phyloP scores from a whole-genome alignment of 2,888 invertebrate species.

The Thysanoteuthis rhombus region DNA sequence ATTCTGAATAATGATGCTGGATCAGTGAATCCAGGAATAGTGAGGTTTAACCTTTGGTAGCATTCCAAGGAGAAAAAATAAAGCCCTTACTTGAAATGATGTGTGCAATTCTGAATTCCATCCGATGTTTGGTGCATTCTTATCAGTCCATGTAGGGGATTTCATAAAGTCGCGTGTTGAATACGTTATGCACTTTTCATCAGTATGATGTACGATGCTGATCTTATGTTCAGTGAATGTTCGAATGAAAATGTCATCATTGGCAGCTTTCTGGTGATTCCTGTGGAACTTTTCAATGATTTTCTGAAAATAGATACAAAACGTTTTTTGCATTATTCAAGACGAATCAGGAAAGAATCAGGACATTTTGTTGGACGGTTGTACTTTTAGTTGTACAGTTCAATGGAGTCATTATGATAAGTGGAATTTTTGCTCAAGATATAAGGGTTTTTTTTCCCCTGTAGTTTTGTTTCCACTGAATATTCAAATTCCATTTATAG shows the following conservation, averaged over 20 bases:
- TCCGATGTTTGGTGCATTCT: conserved; percentile 59
- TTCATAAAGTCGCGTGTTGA: conserved; percentile 66
- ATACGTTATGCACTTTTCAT: conserved; percentile 63
- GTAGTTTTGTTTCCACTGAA: no score
- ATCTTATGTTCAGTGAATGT: conserved; percentile 65
- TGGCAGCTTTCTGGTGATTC: conserved; percentile 58
- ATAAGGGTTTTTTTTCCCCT: no score
- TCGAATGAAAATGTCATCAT: conserved; percentile 65
- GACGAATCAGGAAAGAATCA: no score
- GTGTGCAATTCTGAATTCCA: conserved; percentile 63
- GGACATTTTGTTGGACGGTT: no score
- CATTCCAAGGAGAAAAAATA: no score
- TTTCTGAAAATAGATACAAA: conserved; percentile 52
- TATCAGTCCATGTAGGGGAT: conserved; percentile 66
- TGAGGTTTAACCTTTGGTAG: no score
- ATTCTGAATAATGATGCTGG: not conserved
- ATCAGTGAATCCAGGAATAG: no score
- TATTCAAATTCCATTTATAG: no score
- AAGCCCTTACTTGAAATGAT: not conserved
- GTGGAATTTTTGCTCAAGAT: no score
- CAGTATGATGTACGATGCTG: conserved; percentile 66
- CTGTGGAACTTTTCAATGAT: conserved; percentile 64
- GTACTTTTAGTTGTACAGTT: no score
- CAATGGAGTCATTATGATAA: no score
- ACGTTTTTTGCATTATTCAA: no score